A percentile compares a stretch with the other conserved stretches of the same genome.
Conservation (phyloP, 1,140 invertebrate genomes). For the Cyclina sinensis region DNA sequence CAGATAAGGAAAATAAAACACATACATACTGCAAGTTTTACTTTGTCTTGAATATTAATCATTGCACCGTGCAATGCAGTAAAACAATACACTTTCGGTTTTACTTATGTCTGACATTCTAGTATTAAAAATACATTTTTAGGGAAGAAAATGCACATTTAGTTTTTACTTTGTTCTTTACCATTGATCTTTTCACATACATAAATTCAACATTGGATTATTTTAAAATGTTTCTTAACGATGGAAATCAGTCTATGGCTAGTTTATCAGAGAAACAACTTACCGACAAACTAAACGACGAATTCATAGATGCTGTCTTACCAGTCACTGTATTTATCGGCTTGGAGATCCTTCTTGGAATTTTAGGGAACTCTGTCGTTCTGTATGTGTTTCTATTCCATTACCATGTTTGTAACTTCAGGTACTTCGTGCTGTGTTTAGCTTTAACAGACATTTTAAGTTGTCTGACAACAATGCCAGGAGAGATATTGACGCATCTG, state of each 20-base stretch:
- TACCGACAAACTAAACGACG: conserved; percentile 60
- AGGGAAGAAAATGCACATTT: too few relatives aligned
- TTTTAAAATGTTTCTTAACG: background rate
- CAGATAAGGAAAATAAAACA: too few relatives aligned
- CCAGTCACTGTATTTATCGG: conserved; percentile 67
- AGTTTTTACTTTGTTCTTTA: too few relatives aligned
- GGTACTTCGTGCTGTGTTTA: conserved; percentile 73
- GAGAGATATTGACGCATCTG: conserved; percentile 73
- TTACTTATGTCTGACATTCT: too few relatives aligned
- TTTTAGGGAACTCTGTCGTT: conserved; percentile 73
- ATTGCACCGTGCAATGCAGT: too few relatives aligned
- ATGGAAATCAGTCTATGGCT: background rate
- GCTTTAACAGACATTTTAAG: conserved; percentile 72
- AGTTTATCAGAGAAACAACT: background rate
- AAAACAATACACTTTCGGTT: too few relatives aligned
- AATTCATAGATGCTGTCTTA: conserved; percentile 51
- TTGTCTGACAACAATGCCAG: conserved; percentile 73
- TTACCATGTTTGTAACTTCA: conserved; percentile 68
- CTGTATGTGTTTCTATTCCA: conserved; percentile 70
- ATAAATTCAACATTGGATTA: background rate
- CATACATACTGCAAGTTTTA: too few relatives aligned
- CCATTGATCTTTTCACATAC: background rate
- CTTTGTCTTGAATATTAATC: too few relatives aligned
- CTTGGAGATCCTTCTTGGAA: conserved; percentile 66
- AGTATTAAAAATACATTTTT: too few relatives aligned